Evolutionary conservation across 1,140 invertebrate genomes (phyloP), one percentile per base, ranked within the genome.

Genomic region (Drosophila sechellia): DNA sequence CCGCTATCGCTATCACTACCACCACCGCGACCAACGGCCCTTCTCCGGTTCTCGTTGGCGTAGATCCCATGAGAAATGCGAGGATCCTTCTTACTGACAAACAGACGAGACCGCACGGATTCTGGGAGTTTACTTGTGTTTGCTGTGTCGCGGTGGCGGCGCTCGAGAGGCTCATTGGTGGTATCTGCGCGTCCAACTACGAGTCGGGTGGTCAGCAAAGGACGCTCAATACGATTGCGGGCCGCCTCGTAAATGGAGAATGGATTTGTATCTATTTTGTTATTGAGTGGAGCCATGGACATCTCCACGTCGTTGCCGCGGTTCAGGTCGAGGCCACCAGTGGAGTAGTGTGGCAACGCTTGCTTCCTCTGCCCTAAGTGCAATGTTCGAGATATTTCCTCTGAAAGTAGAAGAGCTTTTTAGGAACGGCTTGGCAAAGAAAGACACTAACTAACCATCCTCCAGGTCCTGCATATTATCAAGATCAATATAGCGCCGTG

Each of bases 51-150:
- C 4, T 94, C 90, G 50, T 94, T 93, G 11, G 93, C 90, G 49
- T 94, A 92, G 60, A 93, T 93, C 6, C 93, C 92, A 74, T 94
- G 93, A 1, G 93, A 92, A 42, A 93, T 91, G n/a, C 92, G 81
- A 50, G 93, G 93, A 56, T 79, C 90, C 0, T 93, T 92, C 45
- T 91, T 73, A 45, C 45, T 50, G 53, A 86, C 80, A 65, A 71
- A 90, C 6, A 92, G 80, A 42, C 91, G 90, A 6, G 81, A 85
- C 15, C 86, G 78, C 72, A 92, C 55, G 34, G 92, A 90, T 8
- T 91, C 91, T 0, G 91, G 89, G 12, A 92, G 56, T 54, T 92
- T 91, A 20, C 81, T 85, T 10, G 79, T 61, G 10, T 68, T 56
- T 27, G 81, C 54, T 56, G 77, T 31, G 53, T 76, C 80, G 11